phyloP scores from a whole-genome alignment of 1,140 invertebrate species.

The Neodiprion virginianus region DNA sequence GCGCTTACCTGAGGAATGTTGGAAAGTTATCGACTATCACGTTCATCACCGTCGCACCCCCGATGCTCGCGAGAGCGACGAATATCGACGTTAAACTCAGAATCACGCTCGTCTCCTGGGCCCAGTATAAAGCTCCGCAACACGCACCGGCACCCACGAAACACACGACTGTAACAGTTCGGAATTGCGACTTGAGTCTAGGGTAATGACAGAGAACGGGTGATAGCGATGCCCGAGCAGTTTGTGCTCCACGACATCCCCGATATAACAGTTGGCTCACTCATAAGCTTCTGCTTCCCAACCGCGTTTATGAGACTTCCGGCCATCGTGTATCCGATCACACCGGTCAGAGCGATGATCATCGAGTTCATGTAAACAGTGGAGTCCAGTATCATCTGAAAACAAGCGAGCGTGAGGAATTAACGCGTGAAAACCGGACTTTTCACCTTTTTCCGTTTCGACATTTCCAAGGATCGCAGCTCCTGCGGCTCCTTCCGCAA shows the following conservation, averaged over 20 bases:
- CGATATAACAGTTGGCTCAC: constrained; percentile 29
- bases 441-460: no score
- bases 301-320: constrained; percentile 52
- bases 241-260: background rate
- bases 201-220: background rate
- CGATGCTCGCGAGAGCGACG: constrained; percentile 51
- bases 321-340: constrained; percentile 55
- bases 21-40: constrained; percentile 54
- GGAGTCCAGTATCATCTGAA: constrained; percentile 43
- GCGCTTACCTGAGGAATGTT: constrained; percentile 44
- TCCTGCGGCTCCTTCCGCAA: background rate
- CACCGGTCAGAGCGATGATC: constrained; percentile 53
- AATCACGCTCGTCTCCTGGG: constrained; percentile 42
- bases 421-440: background rate
- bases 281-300: constrained; percentile 53
- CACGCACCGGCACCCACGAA: constrained; percentile 46
- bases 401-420: constrained; percentile 14
- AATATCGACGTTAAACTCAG: constrained; percentile 50
- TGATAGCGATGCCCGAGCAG: background rate
- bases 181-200: constrained; percentile 62
- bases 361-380: constrained; percentile 55
- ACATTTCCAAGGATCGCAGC: no score
- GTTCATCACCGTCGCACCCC: constrained; percentile 49
- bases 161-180: constrained; percentile 63
- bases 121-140: constrained; percentile 50